Conservation (phyloP, 2,113 vertebrate species). For the Nibea coibor region DNA sequence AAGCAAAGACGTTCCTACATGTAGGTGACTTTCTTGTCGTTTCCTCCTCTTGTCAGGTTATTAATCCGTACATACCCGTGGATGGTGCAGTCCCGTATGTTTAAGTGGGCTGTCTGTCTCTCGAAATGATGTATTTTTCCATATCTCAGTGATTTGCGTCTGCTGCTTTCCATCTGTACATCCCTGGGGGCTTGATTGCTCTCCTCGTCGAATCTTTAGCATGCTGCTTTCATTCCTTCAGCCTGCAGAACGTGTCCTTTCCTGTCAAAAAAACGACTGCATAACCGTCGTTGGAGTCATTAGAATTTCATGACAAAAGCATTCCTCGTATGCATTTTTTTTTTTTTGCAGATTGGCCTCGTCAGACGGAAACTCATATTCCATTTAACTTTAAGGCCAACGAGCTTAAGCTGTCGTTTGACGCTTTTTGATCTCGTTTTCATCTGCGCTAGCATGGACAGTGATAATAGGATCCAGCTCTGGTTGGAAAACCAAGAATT, state of each 20-base stretch:
- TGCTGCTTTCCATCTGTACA: background rate
- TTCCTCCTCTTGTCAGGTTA: background rate
- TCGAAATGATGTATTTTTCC: slow-evolving; percentile 14
- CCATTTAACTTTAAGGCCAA: background rate
- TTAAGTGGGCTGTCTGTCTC: slow-evolving; percentile 6
- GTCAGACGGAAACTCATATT: slow-evolving; percentile 22
- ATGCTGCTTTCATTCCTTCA: slow-evolving; percentile 13
- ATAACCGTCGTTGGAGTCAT: background rate
- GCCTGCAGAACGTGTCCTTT: background rate
- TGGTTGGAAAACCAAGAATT: slow-evolving; percentile 29
- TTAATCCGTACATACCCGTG: background rate
- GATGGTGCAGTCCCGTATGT: background rate
- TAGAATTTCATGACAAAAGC: slow-evolving; percentile 29
- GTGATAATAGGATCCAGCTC: slow-evolving; percentile 17
- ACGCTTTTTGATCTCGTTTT: slow-evolving; percentile 40
- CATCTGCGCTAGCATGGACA: background rate
- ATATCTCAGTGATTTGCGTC: slow-evolving; percentile 20
- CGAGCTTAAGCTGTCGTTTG: slow-evolving; percentile 21
- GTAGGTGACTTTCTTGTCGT: background rate
- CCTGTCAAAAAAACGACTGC: background rate
- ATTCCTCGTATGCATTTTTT: background rate
- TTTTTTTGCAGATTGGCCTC: slow-evolving; percentile 13
- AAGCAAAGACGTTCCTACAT: background rate
- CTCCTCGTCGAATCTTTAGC: slow-evolving; percentile 2
- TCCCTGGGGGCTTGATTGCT: background rate